Evolutionary conservation across 2,113 vertebrate genomes (phyloP).

Genomic region (Apeltes quadracus): DNA sequence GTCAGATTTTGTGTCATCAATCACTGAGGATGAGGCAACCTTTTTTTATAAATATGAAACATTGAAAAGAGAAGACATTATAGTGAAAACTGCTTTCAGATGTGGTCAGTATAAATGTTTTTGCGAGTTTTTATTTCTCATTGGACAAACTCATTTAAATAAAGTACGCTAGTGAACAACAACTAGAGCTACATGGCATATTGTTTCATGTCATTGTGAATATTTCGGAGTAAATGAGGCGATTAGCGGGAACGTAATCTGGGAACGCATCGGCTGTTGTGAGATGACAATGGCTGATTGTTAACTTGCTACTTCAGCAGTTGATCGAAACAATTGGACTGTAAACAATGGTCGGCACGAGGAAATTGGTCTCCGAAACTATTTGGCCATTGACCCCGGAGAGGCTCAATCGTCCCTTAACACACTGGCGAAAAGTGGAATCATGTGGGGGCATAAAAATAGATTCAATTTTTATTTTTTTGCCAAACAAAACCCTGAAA

Average conservation of each 20-base stretch:
- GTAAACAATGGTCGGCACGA: neutral
- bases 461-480: slow-evolving; percentile 24
- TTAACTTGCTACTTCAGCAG: neutral
- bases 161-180: neutral
- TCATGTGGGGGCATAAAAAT: slow-evolving; percentile 25
- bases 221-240: neutral
- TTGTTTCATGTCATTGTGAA: neutral
- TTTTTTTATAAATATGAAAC: neutral
- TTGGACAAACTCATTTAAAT: neutral
- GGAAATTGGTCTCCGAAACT: neutral
- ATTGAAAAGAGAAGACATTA: neutral
- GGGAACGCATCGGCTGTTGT: neutral
- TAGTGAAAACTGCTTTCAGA: neutral
- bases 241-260: neutral
- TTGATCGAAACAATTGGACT: neutral
- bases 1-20: neutral
- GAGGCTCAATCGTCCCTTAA: neutral
- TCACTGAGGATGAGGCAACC: neutral
- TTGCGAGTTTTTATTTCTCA: too few relatives aligned
- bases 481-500: slow-evolving; percentile 20
- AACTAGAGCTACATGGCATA: neutral
- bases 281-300: neutral
- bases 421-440: neutral
- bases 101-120: neutral
- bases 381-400: neutral